Evolutionary conservation across 2,888 invertebrate species (phyloP).

Genomic region (Temnothorax rugatulus): DNA sequence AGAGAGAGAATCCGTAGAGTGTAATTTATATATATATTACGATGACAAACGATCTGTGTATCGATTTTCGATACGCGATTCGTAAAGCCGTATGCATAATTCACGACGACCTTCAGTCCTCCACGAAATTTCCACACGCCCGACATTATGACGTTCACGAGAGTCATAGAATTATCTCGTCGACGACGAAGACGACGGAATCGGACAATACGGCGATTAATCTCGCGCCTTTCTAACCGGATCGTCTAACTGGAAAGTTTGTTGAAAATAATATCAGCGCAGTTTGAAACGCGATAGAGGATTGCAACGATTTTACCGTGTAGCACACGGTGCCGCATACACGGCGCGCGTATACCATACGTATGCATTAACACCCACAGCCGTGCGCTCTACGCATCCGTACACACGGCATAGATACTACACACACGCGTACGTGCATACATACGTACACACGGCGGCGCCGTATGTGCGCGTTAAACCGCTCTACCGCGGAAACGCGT

Average conservation of each 20-base stretch:
- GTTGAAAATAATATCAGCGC: constrained; percentile 40
- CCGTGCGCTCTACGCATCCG: constrained; percentile 13
- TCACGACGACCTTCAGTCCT: constrained; percentile 15
- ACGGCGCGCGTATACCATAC: constrained; percentile 15
- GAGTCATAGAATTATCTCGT: constrained; percentile 19
- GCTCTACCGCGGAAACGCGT: constrained; percentile 77
- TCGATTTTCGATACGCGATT: constrained; percentile 16
- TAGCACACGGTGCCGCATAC: constrained; percentile 7
- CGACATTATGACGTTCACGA: not conserved
- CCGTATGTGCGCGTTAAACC: constrained; percentile 72
- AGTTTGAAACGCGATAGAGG: constrained; percentile 37
- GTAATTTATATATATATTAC: constrained; percentile 10
- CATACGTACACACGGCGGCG: not conserved
- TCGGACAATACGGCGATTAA: constrained; percentile 30
- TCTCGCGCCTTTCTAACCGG: constrained; percentile 25
- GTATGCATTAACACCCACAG: constrained; percentile 41
- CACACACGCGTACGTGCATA: not conserved
- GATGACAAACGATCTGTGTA: not conserved
- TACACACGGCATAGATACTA: not conserved
- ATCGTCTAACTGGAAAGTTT: constrained; percentile 5
- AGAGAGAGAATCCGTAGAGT: constrained; percentile 5
- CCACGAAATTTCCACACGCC: constrained; percentile 6
- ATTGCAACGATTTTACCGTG: constrained; percentile 40
- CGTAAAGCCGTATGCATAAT: constrained; percentile 8
- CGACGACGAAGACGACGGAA: not conserved